Evolutionary conservation across 2,797 vertebrate genomes (phyloP), one percentile per base, ranked within the genome.

Genomic region (Danio aesculapii): DNA sequence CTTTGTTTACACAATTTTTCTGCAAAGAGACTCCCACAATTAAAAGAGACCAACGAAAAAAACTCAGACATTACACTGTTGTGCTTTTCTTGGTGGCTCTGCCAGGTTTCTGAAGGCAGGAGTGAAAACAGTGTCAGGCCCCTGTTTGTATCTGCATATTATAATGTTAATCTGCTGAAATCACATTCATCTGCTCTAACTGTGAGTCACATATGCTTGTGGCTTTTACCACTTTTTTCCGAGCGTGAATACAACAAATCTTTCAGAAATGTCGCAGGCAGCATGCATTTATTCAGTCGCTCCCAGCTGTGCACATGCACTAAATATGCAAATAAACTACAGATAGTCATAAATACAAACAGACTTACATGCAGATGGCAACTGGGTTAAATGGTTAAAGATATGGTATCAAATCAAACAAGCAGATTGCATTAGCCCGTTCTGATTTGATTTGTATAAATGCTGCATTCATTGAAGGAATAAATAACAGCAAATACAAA

Each of bases 101-200:
- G 44, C 49, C 73, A 64, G 74, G 11, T 17, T 59, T 66, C n/a
- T 5, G 13, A 19, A 41, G 8, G 58, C 50, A 53, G 11, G 52
- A 57, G 17, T 16, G 19, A 30, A 72, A 61, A 71, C 49, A 63
- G 47, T 63, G 19, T 61, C 61, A 62, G 7, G 55, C 72, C 57
- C 66, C 53, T 62, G 66, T 62, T 46, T 70, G 62, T 75, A 69
- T 62, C 66, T 16, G 46, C 73, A 69, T 73, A 64, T 72, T 84
- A 80, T 81, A 72, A 83, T 57, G 49, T 76, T 84, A 87, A 84
- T 85, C 82, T 82, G 67, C 66, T 81, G 73, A 69, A 85, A 87
- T 85, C 71, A 44, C 52, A 30, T 84, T 81, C 82, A 76, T 81
- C 74, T 84, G 77, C 59, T 84, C 75, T 71, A 66, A 62, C 62